Evolutionary conservation across 2,113 vertebrate genomes (phyloP).

Genomic region (Athene cunicularia): DNA sequence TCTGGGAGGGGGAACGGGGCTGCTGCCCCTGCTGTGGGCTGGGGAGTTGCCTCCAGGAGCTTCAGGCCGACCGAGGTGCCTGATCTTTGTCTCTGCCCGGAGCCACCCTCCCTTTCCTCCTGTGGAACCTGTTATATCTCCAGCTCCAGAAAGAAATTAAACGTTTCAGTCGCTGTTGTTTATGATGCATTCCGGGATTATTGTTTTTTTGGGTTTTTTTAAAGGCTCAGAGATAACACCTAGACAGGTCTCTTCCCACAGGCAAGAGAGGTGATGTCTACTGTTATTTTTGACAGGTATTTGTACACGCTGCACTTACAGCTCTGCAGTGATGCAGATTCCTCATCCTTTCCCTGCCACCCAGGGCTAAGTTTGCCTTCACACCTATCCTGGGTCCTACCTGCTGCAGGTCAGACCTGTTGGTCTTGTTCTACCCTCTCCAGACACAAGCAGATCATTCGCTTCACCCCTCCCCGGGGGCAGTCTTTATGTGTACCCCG

Average conservation of each 20-base stretch:
- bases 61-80: no score
- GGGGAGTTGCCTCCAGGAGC: neutral
- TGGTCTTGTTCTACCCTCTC: neutral
- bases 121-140: accelerated
- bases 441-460: no score
- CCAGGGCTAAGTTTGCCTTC: no score
- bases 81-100: neutral
- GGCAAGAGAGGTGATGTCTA: neutral
- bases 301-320: neutral
- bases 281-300: neutral
- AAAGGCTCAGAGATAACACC: neutral
- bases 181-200: neutral
- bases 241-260: neutral
- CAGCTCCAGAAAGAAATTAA: neutral
- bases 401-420: neutral
- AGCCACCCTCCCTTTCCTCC: neutral
- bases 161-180: neutral
- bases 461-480: neutral
- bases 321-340: neutral
- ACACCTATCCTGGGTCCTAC: neutral
- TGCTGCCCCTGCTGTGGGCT: neutral
- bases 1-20: neutral
- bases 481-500: no score
- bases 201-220: neutral
- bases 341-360: neutral